phyloP scores from a whole-genome alignment of 1,140 invertebrate genomes.

The Chelonus insularis region DNA sequence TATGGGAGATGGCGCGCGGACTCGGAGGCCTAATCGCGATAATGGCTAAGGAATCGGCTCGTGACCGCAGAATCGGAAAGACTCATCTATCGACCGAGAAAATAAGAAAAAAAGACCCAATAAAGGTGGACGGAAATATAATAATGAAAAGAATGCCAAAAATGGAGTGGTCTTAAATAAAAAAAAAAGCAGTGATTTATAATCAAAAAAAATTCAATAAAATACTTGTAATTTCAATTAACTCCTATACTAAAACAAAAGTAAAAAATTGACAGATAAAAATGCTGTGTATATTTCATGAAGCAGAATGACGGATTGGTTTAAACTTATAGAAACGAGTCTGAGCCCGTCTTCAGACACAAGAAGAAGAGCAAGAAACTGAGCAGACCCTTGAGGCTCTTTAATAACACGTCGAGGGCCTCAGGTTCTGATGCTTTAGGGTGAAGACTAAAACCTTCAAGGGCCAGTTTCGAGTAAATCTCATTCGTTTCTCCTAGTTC shows the following conservation, averaged over 20 bases:
- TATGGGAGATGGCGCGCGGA: constrained; percentile 33
- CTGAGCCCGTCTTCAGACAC: background rate
- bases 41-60: constrained; percentile 48
- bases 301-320: constrained; percentile 4
- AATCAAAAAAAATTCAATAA: too few relatives aligned
- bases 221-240: too few relatives aligned
- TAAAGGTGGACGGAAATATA: constrained; percentile 17
- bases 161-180: constrained; percentile 9
- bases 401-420: constrained; percentile 27
- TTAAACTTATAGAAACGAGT: background rate
- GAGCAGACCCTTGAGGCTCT: constrained; percentile 21
- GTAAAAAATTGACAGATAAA: background rate
- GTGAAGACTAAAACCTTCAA: background rate
- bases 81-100: constrained; percentile 38
- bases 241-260: background rate
- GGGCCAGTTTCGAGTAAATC: background rate
- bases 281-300: background rate
- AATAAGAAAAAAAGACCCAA: constrained; percentile 20
- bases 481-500: too few relatives aligned
- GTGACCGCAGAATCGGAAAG: constrained; percentile 56
- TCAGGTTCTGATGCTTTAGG: background rate
- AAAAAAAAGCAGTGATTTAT: background rate
- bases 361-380: background rate
- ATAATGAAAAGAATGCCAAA: constrained; percentile 15
- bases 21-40: constrained; percentile 52